Percentiles rank a stretch among this genome's conserved stretches.
These are phyloP conservation scores for Xanthia togata DNA, from an alignment of 2,888 invertebrate species.

Conservation along the genomic window DNA sequence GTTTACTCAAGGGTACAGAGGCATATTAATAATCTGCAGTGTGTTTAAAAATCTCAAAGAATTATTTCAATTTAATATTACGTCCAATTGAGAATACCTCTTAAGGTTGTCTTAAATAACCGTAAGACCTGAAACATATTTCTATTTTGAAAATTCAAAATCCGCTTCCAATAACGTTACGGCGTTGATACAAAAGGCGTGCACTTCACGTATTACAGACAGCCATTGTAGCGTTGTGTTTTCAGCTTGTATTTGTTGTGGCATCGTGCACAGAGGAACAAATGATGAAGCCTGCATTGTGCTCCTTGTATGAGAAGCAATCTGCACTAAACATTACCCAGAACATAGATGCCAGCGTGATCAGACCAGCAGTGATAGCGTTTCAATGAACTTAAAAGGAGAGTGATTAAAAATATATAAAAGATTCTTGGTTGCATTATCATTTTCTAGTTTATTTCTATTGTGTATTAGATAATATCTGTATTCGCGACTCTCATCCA, in stretches of 20 bases:
- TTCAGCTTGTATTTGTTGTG: slow-evolving; percentile 69
- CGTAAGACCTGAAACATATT: not conserved
- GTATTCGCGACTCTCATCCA: not conserved
- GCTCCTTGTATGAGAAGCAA: slow-evolving; percentile 70
- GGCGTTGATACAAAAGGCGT: slow-evolving; percentile 63
- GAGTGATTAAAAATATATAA: slow-evolving; percentile 42
- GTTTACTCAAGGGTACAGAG: not conserved
- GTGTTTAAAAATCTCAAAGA: too few species aligned
- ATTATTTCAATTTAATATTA: not conserved
- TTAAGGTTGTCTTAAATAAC: not conserved
- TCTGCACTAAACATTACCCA: slow-evolving; percentile 72
- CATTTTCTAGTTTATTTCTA: slow-evolving; percentile 39
- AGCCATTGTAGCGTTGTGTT: slow-evolving; percentile 69
- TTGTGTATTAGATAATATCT: slow-evolving; percentile 33
- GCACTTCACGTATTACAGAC: slow-evolving; percentile 74
- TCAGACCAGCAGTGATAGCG: slow-evolving; percentile 40
- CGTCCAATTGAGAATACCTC: not conserved
- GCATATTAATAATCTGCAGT: not conserved
- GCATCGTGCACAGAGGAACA: slow-evolving; percentile 67
- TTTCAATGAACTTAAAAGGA: slow-evolving; percentile 48
- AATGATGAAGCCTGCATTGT: slow-evolving; percentile 80
- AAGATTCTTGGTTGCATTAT: slow-evolving; percentile 14
- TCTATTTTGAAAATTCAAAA: slow-evolving; percentile 39
- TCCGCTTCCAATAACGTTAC: slow-evolving; percentile 57
- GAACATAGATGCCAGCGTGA: slow-evolving; percentile 49